phyloP scores from a whole-genome alignment of 2,797 vertebrate species.

The Thunnus albacares region DNA sequence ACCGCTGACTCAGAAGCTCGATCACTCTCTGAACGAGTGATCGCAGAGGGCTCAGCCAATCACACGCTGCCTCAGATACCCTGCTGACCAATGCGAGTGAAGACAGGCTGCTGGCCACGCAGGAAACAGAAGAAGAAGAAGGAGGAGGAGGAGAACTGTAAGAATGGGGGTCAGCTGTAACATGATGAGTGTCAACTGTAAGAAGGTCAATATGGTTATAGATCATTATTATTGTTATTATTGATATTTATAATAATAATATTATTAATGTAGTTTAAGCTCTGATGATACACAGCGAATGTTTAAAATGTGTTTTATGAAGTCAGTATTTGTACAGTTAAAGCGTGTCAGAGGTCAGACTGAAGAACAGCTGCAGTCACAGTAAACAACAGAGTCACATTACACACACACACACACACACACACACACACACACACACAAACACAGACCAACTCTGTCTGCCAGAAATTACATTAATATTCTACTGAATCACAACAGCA shows the following conservation, averaged over 20 bases:
- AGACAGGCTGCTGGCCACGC: not conserved
- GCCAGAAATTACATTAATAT: too few species aligned
- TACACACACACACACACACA: not conserved
- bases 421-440: not conserved
- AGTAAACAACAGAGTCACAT: conserved; percentile 14
- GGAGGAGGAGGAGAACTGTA: not conserved
- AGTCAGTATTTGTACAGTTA: not conserved
- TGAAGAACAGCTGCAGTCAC: conserved; percentile 10
- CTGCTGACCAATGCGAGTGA: conserved; percentile 1
- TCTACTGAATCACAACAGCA: too few species aligned
- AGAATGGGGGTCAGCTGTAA: not conserved
- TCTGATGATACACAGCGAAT: not conserved
- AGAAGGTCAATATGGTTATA: too few species aligned
- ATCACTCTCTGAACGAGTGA: conserved; percentile 10
- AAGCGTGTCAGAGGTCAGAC: not conserved
- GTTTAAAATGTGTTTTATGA: not conserved
- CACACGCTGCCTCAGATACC: not conserved
- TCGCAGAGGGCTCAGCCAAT: not conserved
- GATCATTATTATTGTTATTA: too few species aligned
- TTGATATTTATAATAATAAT: too few species aligned
- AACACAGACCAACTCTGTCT: too few species aligned
- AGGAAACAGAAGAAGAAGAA: not conserved
- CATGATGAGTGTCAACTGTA: not conserved
- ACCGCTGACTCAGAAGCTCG: not conserved
- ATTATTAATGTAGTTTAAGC: not conserved